phyloP scores from a whole-genome alignment of 2,797 vertebrate species.

The Emydoidea blandingii region DNA sequence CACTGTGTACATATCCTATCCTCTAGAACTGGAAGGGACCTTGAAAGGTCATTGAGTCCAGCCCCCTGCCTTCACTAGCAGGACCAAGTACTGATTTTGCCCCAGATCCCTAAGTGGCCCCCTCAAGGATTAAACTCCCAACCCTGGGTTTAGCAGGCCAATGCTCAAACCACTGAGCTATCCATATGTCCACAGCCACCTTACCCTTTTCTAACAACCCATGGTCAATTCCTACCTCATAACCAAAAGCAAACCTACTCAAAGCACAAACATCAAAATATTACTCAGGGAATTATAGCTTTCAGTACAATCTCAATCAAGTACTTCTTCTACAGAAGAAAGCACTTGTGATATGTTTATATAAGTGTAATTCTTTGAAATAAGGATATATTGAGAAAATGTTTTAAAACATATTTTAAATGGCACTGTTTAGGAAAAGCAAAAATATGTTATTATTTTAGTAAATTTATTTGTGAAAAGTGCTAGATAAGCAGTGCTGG shows the following conservation, averaged over 20 bases:
- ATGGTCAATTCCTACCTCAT: background rate
- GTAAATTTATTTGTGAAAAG: background rate
- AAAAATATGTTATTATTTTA: background rate
- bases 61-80: no score
- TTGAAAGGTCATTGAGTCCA: no score
- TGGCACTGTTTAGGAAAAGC: background rate
- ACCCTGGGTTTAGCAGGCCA: no score
- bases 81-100: no score
- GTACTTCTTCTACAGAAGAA: background rate
- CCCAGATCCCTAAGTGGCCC: no score
- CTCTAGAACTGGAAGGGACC: no score
- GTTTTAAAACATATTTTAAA: background rate
- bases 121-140: no score
- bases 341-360: background rate
- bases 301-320: background rate
- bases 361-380: background rate
- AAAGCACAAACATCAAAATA: background rate
- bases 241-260: background rate
- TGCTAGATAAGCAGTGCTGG: background rate
- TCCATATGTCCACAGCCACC: background rate
- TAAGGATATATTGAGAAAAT: background rate
- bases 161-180: no score
- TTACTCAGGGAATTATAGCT: background rate
- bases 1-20: accelerated
- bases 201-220: background rate